A percentile compares a stretch with the other conserved stretches of the same genome.
These are phyloP conservation scores for Tachycineta bicolor DNA, from an alignment of 2,113 vertebrate species.

Conservation along the genomic window DNA sequence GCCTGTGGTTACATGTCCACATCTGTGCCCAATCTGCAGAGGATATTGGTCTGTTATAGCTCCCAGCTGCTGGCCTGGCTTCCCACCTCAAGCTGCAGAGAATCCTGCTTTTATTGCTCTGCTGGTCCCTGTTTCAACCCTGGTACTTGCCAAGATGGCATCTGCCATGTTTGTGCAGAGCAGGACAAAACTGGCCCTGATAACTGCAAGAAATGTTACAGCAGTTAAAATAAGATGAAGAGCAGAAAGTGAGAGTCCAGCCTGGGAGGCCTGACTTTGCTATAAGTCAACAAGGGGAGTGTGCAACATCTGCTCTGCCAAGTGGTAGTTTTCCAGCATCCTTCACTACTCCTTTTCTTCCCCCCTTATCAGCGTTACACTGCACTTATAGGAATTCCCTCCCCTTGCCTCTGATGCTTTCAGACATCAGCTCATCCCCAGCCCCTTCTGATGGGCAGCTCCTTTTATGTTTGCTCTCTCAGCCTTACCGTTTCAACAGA, in stretches of 20 bases:
- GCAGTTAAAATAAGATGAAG: background rate
- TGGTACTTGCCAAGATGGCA: constrained; percentile 1
- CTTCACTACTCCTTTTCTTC: background rate
- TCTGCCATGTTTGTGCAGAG: background rate
- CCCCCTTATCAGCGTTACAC: background rate
- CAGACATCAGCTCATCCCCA: background rate
- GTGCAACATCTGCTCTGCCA: background rate
- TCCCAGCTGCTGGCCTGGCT: constrained; percentile 43
- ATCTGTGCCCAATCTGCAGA: constrained; percentile 54
- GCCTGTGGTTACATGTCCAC: constrained; percentile 29
- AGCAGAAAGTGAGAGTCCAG: background rate
- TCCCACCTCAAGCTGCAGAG: constrained; percentile 9
- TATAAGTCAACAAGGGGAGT: background rate
- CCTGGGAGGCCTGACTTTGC: background rate
- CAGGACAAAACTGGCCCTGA: background rate
- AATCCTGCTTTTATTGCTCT: constrained; percentile 32
- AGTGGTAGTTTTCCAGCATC: constrained; percentile 27
- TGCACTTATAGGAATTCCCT: background rate
- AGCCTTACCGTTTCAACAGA: constrained; percentile 33
- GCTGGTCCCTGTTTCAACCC: constrained; percentile 3
- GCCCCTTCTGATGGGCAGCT: constrained; percentile 9
- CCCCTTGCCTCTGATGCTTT: background rate
- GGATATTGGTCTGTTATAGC: constrained; percentile 56
- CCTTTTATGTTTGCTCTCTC: constrained; percentile 52
- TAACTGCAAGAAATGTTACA: background rate